Evolutionary conservation across 37 sponge, comb jelly and placozoan species (phyloP), one percentile per base, ranked within the genome.

Genomic region (Amphimedon queenslandica): DNA sequence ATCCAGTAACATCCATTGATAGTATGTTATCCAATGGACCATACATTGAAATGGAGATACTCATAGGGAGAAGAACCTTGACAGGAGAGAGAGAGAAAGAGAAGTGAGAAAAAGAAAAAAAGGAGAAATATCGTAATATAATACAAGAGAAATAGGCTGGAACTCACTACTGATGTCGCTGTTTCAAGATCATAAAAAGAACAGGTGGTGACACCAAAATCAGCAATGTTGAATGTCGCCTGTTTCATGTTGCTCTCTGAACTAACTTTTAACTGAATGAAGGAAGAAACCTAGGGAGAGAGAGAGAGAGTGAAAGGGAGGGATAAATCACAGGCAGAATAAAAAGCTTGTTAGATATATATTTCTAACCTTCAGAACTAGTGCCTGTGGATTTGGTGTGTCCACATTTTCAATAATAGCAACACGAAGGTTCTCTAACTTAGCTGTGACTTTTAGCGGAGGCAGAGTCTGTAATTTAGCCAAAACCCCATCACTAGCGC

Each of bases 1-100:
- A 32, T 0, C 39, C 72, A 63, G 42, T 70, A 30, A 84, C 55
- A 5, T 72, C 77, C 80, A 89, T 70, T 36, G 66, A 69, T 60
- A n/a, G 21, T 4, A 77, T 72, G 47, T 71, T 53, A 43, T 78
- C 76, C 63, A 67, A 23, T 0, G 89, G 74, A 27, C 89, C 89
- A 55, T 40, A 41, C 40, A 70, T 27, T 24, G 79, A 18, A 4
- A 79, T 4, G 1, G 25, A 5, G 57, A 88, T 37, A 21, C 79
- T 63, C n/a, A 55, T 61, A 11, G 89, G 89, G 8, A 88, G 80
- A 23, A 88, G 75, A 1, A 88, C 83, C 89, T 88, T 31, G 27
- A 58, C 0, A 58, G 23, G 35, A 37, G 40, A 31, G 34, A 64
- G 20, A 2, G 51, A 65, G 3, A 40, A 24, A 40, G 67, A 27